Conservation (phyloP, 1,140 invertebrate genomes). For the Dendroctonus valens region DNA sequence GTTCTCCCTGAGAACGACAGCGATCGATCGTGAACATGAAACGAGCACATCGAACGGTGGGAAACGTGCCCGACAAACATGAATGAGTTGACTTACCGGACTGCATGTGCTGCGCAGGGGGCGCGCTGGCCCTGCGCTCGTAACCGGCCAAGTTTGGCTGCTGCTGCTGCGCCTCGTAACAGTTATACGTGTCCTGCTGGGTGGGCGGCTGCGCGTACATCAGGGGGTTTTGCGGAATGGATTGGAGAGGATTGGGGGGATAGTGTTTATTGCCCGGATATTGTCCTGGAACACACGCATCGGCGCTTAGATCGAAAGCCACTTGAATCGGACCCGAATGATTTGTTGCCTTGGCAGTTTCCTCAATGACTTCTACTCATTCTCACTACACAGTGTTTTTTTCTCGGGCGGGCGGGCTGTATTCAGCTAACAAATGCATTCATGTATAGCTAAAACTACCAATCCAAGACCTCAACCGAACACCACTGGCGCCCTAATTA, state of each 20-base stretch:
- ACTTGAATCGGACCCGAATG: too few species aligned
- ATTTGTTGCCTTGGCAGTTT: conserved; percentile 14
- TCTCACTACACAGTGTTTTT: too few species aligned
- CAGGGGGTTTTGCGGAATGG: conserved; percentile 16
- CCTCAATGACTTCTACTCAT: conserved; percentile 16
- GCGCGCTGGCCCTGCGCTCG: conserved; percentile 51
- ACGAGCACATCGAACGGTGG: conserved; percentile 8
- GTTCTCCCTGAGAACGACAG: conserved; percentile 9
- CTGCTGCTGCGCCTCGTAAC: conserved; percentile 62
- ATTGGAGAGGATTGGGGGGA: conserved; percentile 45
- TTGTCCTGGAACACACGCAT: conserved; percentile 48
- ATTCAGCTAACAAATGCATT: too few species aligned
- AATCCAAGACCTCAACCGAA: conserved; percentile 27
- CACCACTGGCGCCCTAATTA: conserved; percentile 4
- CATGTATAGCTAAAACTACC: conserved; percentile 18
- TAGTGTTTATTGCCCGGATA: conserved; percentile 50
- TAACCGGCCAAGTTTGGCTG: conserved; percentile 52
- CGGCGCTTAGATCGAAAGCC: conserved; percentile 6
- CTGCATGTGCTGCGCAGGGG: conserved; percentile 54
- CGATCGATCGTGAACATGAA: neutral
- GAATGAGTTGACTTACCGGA: conserved; percentile 56
- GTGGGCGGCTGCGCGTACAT: conserved; percentile 26
- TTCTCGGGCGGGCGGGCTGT: too few species aligned
- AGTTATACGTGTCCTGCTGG: conserved; percentile 53
- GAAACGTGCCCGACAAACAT: neutral